Conservation (phyloP, 2,888 invertebrate species). For the Coremacera marginata region DNA sequence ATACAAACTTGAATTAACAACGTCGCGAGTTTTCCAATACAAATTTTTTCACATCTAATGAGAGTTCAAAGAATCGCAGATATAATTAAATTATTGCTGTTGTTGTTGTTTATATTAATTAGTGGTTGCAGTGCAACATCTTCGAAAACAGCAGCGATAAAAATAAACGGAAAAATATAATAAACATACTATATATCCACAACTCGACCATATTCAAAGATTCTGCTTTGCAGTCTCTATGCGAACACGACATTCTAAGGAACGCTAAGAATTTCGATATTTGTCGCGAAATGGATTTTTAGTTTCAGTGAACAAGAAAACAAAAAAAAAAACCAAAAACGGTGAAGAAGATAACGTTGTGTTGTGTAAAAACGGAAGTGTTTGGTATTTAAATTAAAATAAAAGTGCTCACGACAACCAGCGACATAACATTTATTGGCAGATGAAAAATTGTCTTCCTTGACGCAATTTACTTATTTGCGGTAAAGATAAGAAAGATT, state of each 20-base stretch:
- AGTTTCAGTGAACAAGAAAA: neutral
- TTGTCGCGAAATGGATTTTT: neutral
- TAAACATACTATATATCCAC: conserved; percentile 15
- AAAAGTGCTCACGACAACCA: neutral
- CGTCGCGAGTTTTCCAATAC: conserved; percentile 14
- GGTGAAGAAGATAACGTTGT: neutral
- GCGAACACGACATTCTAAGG: neutral
- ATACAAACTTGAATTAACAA: neutral
- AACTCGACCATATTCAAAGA: neutral
- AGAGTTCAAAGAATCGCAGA: conserved; percentile 25
- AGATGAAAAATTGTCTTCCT: neutral
- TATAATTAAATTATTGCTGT: conserved; percentile 6
- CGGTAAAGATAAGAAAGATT: too few species aligned
- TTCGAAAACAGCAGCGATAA: conserved; percentile 11
- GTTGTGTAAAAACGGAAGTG: neutral
- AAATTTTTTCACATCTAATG: conserved; percentile 12
- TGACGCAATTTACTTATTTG: neutral
- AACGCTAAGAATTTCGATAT: neutral
- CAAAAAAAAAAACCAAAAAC: neutral
- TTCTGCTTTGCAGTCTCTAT: neutral
- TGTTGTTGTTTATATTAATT: conserved; percentile 29
- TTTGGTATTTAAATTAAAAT: too few species aligned
- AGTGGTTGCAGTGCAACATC: conserved; percentile 29
- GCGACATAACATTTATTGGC: neutral
- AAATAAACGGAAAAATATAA: conserved; percentile 52